phyloP scores from a whole-genome alignment of 2,797 vertebrate species.

The Dicrostonyx torquatus region DNA sequence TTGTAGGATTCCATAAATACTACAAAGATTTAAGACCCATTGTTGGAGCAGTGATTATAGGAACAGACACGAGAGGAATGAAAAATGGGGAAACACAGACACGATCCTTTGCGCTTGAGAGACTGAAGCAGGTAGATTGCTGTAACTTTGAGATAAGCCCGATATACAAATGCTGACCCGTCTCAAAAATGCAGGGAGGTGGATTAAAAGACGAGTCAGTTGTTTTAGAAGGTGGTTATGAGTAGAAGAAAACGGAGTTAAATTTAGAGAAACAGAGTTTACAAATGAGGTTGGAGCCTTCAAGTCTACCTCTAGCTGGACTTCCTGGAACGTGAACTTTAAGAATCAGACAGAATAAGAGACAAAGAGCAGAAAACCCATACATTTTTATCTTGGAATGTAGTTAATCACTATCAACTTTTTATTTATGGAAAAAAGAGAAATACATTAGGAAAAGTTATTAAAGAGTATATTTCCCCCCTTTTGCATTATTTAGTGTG shows the following conservation, averaged over 20 bases:
- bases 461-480: background rate
- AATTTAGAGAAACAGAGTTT: background rate
- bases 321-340: background rate
- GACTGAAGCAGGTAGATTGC: background rate
- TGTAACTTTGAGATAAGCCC: background rate
- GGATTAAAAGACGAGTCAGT: background rate
- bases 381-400: background rate
- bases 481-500: background rate
- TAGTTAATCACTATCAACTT: background rate
- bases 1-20: background rate
- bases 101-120: background rate
- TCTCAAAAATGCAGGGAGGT: background rate
- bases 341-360: background rate
- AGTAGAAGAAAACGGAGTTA: background rate
- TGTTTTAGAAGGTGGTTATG: background rate
- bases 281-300: background rate
- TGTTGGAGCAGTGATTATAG: background rate
- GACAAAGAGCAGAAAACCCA: background rate
- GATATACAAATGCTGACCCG: background rate
- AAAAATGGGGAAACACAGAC: background rate
- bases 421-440: background rate
- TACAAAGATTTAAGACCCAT: background rate
- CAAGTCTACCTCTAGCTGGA: background rate
- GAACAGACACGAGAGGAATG: background rate
- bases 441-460: background rate